These are phyloP conservation scores for Cordilura impudica DNA, from an alignment of 2,888 invertebrate species.

Conservation along the genomic window DNA sequence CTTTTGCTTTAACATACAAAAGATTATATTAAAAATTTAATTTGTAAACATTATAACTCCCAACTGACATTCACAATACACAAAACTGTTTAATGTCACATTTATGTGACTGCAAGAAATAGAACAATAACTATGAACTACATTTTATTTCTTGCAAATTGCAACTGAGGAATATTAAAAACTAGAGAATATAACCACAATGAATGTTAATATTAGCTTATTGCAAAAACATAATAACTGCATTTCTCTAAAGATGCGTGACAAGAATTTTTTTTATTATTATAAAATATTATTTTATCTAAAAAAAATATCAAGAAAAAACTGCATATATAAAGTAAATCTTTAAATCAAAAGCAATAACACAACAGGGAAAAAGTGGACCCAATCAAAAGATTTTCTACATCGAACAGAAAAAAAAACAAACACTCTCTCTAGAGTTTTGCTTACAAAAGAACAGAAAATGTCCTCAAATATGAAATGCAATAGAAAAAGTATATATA, in stretches of 20 bases:
- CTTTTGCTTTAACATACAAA: too few species aligned
- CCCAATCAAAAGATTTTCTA: background rate
- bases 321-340: slow-evolving; percentile 7
- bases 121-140: background rate
- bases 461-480: slow-evolving; percentile 23
- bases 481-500: too few species aligned
- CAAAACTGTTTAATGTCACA: background rate
- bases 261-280: slow-evolving; percentile 26
- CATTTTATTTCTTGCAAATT: background rate
- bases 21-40: too few species aligned
- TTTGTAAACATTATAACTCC: too few species aligned
- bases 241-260: slow-evolving; percentile 35
- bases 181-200: background rate
- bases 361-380: slow-evolving; percentile 13
- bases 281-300: background rate
- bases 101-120: background rate
- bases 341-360: slow-evolving; percentile 6
- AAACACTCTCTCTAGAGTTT: background rate
- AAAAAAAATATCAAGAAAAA: background rate
- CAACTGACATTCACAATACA: background rate
- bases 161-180: background rate
- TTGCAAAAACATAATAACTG: slow-evolving; percentile 29
- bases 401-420: background rate
- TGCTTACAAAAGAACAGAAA: background rate
- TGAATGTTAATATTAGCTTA: slow-evolving; percentile 46